Percentiles rank a stretch among this genome's conserved stretches.
Conservation (phyloP, 2,888 invertebrate species). For the Eulithis prunata region DNA sequence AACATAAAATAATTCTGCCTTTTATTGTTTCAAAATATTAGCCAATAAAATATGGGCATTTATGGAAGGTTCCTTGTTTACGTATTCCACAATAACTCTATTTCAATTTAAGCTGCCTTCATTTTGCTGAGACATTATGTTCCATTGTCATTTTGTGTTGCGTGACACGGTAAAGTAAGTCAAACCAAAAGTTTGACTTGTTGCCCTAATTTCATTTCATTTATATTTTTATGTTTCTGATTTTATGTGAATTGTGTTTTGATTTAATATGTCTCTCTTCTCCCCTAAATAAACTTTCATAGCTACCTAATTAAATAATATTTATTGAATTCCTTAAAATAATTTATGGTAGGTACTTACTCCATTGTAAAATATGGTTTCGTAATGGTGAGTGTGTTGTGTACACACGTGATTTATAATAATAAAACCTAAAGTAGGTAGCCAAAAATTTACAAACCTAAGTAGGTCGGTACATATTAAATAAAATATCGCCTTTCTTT, state of each 20-base stretch:
- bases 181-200: conserved; percentile 72
- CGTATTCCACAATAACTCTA: conserved; percentile 42
- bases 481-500: no score
- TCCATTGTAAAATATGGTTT: conserved; percentile 8
- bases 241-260: conserved; percentile 68
- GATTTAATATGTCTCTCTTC: conserved; percentile 55
- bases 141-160: conserved; percentile 66
- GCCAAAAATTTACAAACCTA: no score
- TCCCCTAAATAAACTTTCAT: conserved; percentile 13
- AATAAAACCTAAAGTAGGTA: no score
- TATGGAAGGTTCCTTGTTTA: conserved; percentile 18
- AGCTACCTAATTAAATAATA: conserved; percentile 32
- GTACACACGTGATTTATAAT: no score
- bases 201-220: conserved; percentile 75
- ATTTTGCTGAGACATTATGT: conserved; percentile 64
- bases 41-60: neutral
- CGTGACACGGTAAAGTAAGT: conserved; percentile 75
- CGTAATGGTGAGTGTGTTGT: neutral
- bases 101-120: conserved; percentile 50
- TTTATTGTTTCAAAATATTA: neutral
- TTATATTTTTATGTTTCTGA: conserved; percentile 65
- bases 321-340: conserved; percentile 27
- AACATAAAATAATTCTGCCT: neutral
- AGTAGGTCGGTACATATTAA: no score
- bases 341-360: neutral